Percentiles rank a stretch among this genome's conserved stretches.
These are phyloP conservation scores for Microchrysa polita DNA, from an alignment of 2,888 invertebrate species.

Conservation along the genomic window DNA sequence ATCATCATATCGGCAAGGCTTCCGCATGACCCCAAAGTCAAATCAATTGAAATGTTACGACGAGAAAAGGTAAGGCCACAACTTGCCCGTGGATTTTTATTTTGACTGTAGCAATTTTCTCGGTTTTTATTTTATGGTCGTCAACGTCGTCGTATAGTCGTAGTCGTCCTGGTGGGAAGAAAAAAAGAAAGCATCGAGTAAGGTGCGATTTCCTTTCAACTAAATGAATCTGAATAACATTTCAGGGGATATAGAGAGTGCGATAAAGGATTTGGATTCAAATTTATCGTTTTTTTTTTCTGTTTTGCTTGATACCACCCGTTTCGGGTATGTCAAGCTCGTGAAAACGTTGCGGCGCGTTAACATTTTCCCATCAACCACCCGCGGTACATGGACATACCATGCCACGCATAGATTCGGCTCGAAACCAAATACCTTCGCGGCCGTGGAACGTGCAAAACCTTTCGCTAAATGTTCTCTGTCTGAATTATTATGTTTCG, in stretches of 20 bases:
- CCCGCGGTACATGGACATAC: neutral
- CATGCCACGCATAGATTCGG: neutral
- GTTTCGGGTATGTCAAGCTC: too few relatives aligned
- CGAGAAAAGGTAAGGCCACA: conserved; percentile 75
- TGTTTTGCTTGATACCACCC: neutral
- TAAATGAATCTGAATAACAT: conserved; percentile 32
- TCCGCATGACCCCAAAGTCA: conserved; percentile 71
- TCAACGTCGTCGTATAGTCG: too few relatives aligned
- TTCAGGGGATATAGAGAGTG: conserved; percentile 15
- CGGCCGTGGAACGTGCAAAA: conserved; percentile 12
- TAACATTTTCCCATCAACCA: too few relatives aligned
- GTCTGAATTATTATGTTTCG: conserved; percentile 30
- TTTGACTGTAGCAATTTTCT: conserved; percentile 37
- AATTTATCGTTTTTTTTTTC: conserved; percentile 33
- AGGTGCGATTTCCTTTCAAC: conserved; percentile 26
- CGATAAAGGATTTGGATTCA: conserved; percentile 33
- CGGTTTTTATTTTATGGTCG: conserved; percentile 38
- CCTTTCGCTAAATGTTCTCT: conserved; percentile 32
- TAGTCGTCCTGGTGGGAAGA: too few relatives aligned
- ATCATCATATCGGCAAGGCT: conserved; percentile 85
- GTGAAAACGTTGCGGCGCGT: too few relatives aligned
- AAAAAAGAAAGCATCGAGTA: conserved; percentile 22
- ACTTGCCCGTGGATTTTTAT: neutral
- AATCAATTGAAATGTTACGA: conserved; percentile 73
- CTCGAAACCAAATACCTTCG: neutral